Evolutionary conservation across 2,113 vertebrate species (phyloP).

Genomic region (Leptobrachium leishanense): DNA sequence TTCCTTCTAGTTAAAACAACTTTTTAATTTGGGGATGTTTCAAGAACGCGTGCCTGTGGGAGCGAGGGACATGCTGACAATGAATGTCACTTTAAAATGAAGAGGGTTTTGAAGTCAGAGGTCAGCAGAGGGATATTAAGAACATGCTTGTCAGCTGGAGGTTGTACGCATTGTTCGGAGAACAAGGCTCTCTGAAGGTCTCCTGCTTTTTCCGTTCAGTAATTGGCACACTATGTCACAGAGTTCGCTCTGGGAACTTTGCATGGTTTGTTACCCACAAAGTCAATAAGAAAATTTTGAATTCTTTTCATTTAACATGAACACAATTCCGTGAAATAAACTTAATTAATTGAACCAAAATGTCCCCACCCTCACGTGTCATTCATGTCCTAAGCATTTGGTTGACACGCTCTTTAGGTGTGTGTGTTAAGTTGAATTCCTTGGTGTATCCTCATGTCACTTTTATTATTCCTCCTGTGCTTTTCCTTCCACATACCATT

Average conservation of each 20-base stretch:
- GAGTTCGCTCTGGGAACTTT: neutral
- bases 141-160: conserved; percentile 12
- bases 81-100: neutral
- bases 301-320: too few relatives aligned
- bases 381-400: too few relatives aligned
- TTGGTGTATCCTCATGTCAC: too few relatives aligned
- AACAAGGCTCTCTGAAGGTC: conserved; percentile 12
- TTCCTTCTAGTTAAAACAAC: neutral
- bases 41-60: neutral
- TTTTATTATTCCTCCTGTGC: too few relatives aligned
- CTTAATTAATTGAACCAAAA: too few relatives aligned
- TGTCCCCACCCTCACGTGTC: too few relatives aligned
- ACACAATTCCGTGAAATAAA: too few relatives aligned
- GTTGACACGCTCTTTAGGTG: too few relatives aligned
- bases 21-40: neutral
- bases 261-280: neutral
- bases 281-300: conserved; percentile 3
- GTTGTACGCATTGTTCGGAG: conserved; percentile 3
- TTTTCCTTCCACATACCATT: too few relatives aligned
- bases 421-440: too few relatives aligned
- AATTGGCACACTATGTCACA: conserved; percentile 25
- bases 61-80: neutral
- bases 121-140: conserved; percentile 19
- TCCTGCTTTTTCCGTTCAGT: conserved; percentile 3
- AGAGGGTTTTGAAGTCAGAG: conserved; percentile 26